These are phyloP conservation scores for Bombylius discolor DNA, from an alignment of 2,888 invertebrate genomes.

Conservation along the genomic window DNA sequence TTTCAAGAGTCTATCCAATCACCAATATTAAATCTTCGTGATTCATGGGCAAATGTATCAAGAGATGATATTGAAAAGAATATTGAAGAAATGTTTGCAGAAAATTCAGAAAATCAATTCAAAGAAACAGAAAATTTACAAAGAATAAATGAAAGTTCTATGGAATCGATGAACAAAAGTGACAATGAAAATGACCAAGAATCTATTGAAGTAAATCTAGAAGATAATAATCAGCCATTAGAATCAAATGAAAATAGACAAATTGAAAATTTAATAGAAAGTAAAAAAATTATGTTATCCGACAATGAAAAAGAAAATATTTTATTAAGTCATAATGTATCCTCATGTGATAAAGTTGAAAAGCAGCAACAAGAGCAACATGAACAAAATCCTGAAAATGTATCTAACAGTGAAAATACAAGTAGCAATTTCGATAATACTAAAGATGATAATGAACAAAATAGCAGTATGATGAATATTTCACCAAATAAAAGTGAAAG, in stretches of 20 bases:
- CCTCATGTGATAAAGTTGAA: not conserved
- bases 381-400: too few relatives aligned
- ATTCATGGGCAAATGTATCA: not conserved
- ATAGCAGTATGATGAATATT: not conserved
- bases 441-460: not conserved
- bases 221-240: too few relatives aligned
- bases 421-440: not conserved
- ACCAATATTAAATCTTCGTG: too few relatives aligned
- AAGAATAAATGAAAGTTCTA: not conserved
- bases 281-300: not conserved
- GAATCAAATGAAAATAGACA: not conserved
- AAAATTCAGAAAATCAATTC: not conserved
- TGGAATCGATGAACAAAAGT: not conserved
- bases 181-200: not conserved
- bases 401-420: not conserved
- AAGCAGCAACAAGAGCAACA: not conserved
- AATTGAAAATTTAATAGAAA: not conserved
- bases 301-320: too few relatives aligned
- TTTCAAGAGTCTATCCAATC: not conserved
- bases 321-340: not conserved
- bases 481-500: not conserved
- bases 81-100: not conserved
- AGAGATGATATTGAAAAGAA: not conserved
- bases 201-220: too few relatives aligned
- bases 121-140: not conserved